Evolutionary conservation across 92 coral and sea anemone species (phyloP), one percentile per base, ranked within the genome.

Genomic region (Paramuricea clavata): DNA sequence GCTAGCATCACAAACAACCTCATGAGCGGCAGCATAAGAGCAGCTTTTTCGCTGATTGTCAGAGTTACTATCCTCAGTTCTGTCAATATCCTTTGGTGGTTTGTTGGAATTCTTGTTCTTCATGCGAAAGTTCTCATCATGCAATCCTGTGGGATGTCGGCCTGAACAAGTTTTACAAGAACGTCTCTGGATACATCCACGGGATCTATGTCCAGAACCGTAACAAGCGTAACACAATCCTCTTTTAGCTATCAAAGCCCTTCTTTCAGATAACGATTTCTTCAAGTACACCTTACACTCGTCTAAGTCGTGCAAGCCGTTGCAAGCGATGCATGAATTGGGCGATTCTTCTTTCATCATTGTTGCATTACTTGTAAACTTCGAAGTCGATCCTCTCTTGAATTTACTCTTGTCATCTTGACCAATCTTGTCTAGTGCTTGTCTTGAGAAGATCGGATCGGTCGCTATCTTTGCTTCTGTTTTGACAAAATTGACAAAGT

Each of bases 41-140:
- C 31, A 22, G 34, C 16, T 61, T 15, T 26, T 26, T 2, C 1
- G 3, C 1, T 15, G 10, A 27, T 61, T 25, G 31, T 61, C 61
- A 15, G 61, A 52, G 61, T 52, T 21, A 17, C 12, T 13, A 15
- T 52, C 21, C 3, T 52, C 61, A 15, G 21, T 52, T 52, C 12
- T 52, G 61, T 52, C 61, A 15, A 13, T 52, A 15, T 52, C 61
- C 25, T 52, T 52, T 17, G 61, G 21, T 52, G 3, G 19, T 15
- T 15, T 13, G 12, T 4, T 52, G 5, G 3, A 5, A 3, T 52
- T 52, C 61, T 61, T 61, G 69, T 5, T 61, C 33, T 61, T 62
- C 8, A 33, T 17, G 41, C 74, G 76, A 25, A 89, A 87, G 23
- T 87, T 76, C 30, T 90, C 84, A 81, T 87, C 91, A 68, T 87